A percentile compares a stretch with the other conserved stretches of the same genome.
Conservation (phyloP, 2,797 vertebrate species). For the Smutsia gigantea region DNA sequence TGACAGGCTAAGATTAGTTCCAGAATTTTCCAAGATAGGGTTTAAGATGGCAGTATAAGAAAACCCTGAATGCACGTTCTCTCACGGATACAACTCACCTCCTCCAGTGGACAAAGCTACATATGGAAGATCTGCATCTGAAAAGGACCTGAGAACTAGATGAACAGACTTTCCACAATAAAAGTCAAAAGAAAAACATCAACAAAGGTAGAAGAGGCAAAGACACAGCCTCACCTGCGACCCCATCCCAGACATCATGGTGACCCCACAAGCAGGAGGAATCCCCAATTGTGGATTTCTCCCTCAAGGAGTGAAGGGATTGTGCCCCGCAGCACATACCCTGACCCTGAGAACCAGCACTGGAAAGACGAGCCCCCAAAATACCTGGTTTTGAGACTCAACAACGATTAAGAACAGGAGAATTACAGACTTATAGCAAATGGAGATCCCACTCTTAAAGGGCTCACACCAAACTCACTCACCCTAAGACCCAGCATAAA, state of each 20-base stretch:
- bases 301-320: neutral
- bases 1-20: constrained; percentile 26
- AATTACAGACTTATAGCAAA: neutral
- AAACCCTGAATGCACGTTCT: neutral
- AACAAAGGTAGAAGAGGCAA: neutral
- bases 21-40: neutral
- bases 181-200: neutral
- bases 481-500: neutral
- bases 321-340: neutral
- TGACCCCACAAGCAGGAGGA: neutral
- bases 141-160: neutral
- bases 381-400: neutral
- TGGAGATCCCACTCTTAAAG: neutral
- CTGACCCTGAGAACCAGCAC: neutral
- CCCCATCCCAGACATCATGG: neutral
- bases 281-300: neutral
- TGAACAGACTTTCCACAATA: neutral
- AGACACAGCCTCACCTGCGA: neutral
- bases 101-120: neutral
- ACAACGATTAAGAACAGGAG: neutral
- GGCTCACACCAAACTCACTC: neutral
- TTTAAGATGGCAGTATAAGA: neutral
- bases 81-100: neutral
- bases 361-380: neutral
- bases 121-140: neutral